Evolutionary conservation across 2,888 invertebrate genomes (phyloP).

Genomic region (Eretmocerus hayati): DNA sequence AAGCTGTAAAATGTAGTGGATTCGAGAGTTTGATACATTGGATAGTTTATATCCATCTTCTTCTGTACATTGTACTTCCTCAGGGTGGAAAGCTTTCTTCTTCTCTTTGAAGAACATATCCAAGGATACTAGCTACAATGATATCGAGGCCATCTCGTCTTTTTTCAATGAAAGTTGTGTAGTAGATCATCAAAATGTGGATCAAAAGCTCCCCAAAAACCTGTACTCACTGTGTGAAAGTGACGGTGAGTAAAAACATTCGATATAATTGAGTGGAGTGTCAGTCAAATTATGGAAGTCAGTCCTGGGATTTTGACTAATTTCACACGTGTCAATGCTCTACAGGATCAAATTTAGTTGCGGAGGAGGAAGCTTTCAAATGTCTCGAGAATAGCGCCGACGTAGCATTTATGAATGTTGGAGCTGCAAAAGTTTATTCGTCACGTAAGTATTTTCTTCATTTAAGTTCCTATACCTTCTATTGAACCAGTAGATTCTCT

Average conservation of each 20-base stretch:
- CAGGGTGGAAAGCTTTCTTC: slow-evolving; percentile 15
- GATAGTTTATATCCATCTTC: too few relatives aligned
- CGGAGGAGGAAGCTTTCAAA: slow-evolving; percentile 29
- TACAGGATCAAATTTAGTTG: neutral
- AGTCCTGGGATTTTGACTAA: too few relatives aligned
- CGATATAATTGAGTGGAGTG: neutral
- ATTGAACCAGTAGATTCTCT: too few relatives aligned
- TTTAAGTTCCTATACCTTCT: neutral
- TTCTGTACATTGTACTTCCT: too few relatives aligned
- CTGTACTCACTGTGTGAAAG: slow-evolving; percentile 19
- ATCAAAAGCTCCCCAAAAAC: slow-evolving; percentile 18
- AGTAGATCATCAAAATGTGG: slow-evolving; percentile 6
- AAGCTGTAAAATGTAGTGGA: too few relatives aligned
- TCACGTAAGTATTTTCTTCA: slow-evolving; percentile 45
- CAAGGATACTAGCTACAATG: neutral
- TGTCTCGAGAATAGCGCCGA: slow-evolving; percentile 66
- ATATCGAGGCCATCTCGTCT: neutral
- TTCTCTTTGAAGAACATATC: slow-evolving; percentile 1
- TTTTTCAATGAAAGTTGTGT: slow-evolving; percentile 24
- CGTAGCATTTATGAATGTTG: slow-evolving; percentile 69
- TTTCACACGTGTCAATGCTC: too few relatives aligned
- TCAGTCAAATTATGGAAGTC: neutral
- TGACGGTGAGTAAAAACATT: neutral
- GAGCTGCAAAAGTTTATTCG: slow-evolving; percentile 48
- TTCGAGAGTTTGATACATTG: too few relatives aligned